Conservation (phyloP, 2,113 vertebrate genomes). For the Leptobrachium leishanense region DNA sequence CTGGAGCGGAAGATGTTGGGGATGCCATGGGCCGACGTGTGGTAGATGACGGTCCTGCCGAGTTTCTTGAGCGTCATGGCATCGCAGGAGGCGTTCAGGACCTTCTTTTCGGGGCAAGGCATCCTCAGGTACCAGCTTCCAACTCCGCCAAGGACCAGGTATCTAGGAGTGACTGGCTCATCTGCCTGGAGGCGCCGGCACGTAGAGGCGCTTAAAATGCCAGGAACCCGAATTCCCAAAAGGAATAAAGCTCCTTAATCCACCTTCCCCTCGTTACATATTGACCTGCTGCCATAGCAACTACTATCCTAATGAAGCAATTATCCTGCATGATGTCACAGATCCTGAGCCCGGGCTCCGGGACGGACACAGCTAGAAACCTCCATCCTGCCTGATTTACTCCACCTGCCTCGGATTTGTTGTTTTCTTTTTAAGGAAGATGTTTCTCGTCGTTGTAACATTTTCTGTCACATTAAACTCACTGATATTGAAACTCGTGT, state of each 20-base stretch:
- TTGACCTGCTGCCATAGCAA: constrained; percentile 37
- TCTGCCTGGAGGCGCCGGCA: not conserved
- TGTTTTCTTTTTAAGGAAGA: no score
- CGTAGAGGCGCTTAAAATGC: constrained; percentile 15
- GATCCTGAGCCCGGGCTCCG: not conserved
- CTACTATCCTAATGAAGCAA: constrained; percentile 31
- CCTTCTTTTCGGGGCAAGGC: constrained; percentile 27
- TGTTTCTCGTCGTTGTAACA: no score
- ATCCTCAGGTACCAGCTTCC: not conserved
- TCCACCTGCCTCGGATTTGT: no score
- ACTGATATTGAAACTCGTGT: no score
- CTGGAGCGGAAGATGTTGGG: constrained; percentile 50
- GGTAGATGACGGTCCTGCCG: constrained; percentile 29
- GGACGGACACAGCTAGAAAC: no score
- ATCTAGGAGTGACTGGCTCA: not conserved
- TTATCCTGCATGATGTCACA: constrained; percentile 19
- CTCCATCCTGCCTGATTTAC: no score
- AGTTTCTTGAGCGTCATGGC: constrained; percentile 16
- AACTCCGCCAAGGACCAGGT: not conserved
- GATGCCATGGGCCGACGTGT: constrained; percentile 53
- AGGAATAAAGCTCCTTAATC: constrained; percentile 34
- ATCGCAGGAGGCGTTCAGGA: not conserved
- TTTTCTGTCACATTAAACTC: no score
- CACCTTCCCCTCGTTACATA: not conserved
- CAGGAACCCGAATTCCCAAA: constrained; percentile 17